These are phyloP conservation scores for Muntiacus muntjak DNA, from an alignment of 2,113 vertebrate species.

Conservation along the genomic window DNA sequence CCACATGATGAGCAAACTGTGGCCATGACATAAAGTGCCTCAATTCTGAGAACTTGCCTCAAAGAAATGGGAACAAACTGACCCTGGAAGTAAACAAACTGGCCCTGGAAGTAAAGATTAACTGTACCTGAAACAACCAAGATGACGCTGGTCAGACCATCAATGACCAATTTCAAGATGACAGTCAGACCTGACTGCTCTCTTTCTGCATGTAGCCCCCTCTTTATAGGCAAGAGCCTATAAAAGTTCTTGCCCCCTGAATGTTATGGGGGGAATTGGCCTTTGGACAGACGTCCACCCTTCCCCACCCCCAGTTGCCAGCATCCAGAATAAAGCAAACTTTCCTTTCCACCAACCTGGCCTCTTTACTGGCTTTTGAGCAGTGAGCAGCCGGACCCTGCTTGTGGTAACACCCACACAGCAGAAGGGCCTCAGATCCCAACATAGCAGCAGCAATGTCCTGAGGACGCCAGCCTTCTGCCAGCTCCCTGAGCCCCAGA, in stretches of 20 bases:
- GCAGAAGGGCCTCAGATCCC: not conserved
- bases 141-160: not conserved
- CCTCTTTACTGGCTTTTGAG: not conserved
- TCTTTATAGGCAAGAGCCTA: not conserved
- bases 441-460: not conserved
- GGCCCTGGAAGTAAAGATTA: not conserved
- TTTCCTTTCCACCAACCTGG: not conserved
- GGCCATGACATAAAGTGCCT: not conserved
- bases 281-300: not conserved
- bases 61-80: not conserved
- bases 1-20: not conserved
- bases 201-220: not conserved
- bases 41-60: not conserved
- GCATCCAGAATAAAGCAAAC: not conserved
- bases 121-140: not conserved
- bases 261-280: not conserved
- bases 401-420: not conserved
- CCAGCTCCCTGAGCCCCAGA: not conserved
- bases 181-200: not conserved
- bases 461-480: not conserved
- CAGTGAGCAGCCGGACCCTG: accelerated
- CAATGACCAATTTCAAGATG: not conserved
- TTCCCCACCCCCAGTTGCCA: not conserved
- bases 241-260: not conserved
- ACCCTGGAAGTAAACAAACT: not conserved